Evolutionary conservation across 2,888 invertebrate genomes (phyloP).

Genomic region (Coleophora flavipennella): DNA sequence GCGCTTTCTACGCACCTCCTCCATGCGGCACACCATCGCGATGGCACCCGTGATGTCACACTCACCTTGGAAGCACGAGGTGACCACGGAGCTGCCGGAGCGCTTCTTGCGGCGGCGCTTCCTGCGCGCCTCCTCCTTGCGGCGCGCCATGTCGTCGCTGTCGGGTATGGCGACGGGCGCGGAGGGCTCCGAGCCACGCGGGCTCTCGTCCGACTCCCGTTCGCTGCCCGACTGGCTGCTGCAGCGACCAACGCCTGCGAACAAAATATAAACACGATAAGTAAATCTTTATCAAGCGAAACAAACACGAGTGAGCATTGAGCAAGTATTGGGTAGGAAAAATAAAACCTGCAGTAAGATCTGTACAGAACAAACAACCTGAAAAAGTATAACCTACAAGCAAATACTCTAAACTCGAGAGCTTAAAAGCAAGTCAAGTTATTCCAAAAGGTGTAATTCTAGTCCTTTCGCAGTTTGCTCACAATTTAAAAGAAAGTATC

Average conservation of each 20-base stretch:
- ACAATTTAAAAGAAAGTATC: no score
- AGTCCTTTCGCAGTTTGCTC: no score
- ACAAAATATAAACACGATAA: conserved; percentile 16
- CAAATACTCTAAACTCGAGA: no score
- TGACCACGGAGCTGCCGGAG: conserved; percentile 89
- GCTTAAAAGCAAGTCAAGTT: no score
- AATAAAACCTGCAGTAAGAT: no score
- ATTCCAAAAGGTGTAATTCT: no score
- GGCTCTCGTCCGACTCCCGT: conserved; percentile 59
- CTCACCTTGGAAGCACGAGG: conserved; percentile 91
- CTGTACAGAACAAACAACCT: no score
- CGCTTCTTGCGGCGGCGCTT: conserved; percentile 92
- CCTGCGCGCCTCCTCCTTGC: conserved; percentile 91
- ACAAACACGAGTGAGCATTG: no score
- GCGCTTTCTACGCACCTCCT: no score
- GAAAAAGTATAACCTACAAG: no score
- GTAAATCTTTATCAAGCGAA: not conserved
- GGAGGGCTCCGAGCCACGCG: conserved; percentile 55
- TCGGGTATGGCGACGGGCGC: conserved; percentile 74
- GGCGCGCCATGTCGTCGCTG: conserved; percentile 78
- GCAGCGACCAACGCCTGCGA: conserved; percentile 63
- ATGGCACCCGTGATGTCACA: not conserved
- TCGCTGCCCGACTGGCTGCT: conserved; percentile 72
- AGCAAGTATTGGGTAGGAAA: no score
- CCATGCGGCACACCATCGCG: no score